These are phyloP conservation scores for Silurus lanzhouensis DNA, from an alignment of 2,797 vertebrate species.

Conservation along the genomic window DNA sequence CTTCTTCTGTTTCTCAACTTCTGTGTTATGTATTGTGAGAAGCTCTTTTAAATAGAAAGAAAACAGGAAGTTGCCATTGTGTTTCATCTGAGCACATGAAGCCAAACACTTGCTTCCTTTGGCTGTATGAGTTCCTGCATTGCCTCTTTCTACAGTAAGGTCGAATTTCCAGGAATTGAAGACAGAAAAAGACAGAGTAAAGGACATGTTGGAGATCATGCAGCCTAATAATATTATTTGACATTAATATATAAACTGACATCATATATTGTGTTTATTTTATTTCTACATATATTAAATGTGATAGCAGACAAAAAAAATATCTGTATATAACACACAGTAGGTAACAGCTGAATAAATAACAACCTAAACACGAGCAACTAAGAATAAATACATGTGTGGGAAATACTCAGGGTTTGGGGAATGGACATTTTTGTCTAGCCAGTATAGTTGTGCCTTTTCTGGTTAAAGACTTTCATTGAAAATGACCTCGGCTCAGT, in stretches of 20 bases:
- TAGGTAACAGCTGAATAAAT: background rate
- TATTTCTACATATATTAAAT: background rate
- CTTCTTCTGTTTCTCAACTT: background rate
- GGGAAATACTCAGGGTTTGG: background rate
- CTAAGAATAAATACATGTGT: background rate
- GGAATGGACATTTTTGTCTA: background rate
- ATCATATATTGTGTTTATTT: too few species aligned
- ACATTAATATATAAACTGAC: background rate
- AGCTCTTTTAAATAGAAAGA: slow-evolving; percentile 15
- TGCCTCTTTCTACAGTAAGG: background rate
- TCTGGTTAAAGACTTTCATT: background rate
- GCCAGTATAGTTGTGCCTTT: background rate
- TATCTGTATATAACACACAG: background rate
- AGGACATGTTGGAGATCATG: background rate
- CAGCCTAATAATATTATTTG: background rate
- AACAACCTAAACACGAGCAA: background rate
- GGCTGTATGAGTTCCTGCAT: slow-evolving; percentile 10
- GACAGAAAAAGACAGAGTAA: background rate
- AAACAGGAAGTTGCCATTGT: slow-evolving; percentile 51
- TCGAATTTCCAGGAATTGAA: slow-evolving; percentile 35
- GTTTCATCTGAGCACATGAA: slow-evolving; percentile 31
- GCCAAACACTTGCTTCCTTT: slow-evolving; percentile 42
- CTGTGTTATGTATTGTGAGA: background rate
- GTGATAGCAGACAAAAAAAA: background rate
- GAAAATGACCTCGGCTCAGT: background rate